phyloP scores from a whole-genome alignment of 2,797 vertebrate species.

The Notamacropus eugenii region DNA sequence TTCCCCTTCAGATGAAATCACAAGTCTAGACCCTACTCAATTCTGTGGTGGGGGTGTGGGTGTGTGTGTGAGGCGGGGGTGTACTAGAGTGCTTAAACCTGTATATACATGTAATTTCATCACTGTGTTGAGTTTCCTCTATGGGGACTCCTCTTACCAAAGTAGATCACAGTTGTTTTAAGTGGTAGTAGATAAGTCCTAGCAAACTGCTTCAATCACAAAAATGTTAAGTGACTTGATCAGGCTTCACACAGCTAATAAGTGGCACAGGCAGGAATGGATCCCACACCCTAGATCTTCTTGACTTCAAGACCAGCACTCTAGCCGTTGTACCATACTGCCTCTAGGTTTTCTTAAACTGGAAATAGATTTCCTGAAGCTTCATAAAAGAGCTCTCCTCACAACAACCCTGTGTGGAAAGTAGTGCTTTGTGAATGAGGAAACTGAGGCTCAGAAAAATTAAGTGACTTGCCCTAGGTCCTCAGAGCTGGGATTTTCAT shows the following conservation, averaged over 20 bases:
- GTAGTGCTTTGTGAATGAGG: background rate
- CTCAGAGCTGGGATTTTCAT: background rate
- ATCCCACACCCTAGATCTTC: background rate
- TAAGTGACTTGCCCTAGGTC: background rate
- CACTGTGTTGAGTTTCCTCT: background rate
- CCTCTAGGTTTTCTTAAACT: background rate
- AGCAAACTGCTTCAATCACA: background rate
- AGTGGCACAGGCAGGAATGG: background rate
- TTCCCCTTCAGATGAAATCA: background rate
- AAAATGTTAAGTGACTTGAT: background rate
- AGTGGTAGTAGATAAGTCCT: background rate
- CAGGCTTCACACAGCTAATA: background rate
- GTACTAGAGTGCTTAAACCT: too few species aligned
- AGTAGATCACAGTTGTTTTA: background rate
- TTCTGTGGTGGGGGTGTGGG: background rate
- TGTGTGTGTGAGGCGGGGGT: background rate
- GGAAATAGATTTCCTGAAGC: background rate
- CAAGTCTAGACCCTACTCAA: background rate
- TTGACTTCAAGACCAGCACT: background rate
- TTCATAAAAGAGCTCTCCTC: background rate
- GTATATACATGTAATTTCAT: background rate
- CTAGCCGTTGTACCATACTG: background rate
- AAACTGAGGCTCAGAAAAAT: background rate
- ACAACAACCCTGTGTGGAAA: background rate
- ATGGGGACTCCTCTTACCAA: background rate